Conservation (phyloP, 2,113 vertebrate genomes). For the Monarcha castaneiventris region DNA sequence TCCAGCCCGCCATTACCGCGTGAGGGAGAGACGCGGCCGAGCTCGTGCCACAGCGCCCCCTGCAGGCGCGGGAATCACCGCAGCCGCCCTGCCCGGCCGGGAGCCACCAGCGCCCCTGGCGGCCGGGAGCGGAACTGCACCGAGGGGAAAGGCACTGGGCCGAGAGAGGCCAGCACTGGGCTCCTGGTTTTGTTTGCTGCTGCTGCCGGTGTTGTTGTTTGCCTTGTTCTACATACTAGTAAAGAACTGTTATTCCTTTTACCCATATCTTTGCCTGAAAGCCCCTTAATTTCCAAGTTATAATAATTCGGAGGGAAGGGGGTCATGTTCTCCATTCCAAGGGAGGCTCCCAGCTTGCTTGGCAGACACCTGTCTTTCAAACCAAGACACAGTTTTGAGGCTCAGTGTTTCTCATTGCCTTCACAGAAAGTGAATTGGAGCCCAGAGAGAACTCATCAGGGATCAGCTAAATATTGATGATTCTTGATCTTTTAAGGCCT, state of each 20-base stretch:
- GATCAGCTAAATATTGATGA: not conserved
- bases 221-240: rapidly evolving
- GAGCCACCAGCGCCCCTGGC: not conserved
- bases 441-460: not conserved
- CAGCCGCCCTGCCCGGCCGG: not conserved
- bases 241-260: not conserved
- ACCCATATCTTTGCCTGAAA: not conserved
- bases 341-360: not conserved
- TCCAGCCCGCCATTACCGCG: rapidly evolving
- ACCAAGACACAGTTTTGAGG: not conserved
- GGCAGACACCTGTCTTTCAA: not conserved
- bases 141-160: rapidly evolving
- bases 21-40: not conserved
- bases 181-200: rapidly evolving
- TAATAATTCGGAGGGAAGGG: not conserved
- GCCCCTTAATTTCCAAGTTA: not conserved
- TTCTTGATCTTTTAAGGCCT: slow-evolving; percentile 3
- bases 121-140: not conserved
- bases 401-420: not conserved
- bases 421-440: not conserved
- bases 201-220: not conserved
- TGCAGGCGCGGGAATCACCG: not conserved
- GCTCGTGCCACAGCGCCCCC: not conserved
- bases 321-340: not conserved
- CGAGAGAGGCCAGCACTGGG: rapidly evolving